phyloP scores from a whole-genome alignment of 2,797 vertebrate species.

The Gephyroberyx darwinii region DNA sequence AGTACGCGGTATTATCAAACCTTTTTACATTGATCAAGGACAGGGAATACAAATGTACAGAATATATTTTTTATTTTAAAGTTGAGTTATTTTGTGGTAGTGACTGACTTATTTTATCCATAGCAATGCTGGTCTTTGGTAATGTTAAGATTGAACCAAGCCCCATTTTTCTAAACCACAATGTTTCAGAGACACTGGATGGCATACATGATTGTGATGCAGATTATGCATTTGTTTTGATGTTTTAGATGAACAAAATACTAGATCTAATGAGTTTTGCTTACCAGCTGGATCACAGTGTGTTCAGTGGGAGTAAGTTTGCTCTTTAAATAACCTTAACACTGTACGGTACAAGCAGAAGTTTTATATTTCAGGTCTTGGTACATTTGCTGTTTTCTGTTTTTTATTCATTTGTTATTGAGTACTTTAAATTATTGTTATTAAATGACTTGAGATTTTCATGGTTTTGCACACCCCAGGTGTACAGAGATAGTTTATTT shows the following conservation, averaged over 20 bases:
- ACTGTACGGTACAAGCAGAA: conserved; percentile 58
- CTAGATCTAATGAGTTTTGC: conserved; percentile 42
- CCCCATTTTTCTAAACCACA: conserved; percentile 17
- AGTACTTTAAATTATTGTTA: conserved; percentile 68
- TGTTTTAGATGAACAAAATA: conserved; percentile 54
- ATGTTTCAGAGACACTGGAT: conserved; percentile 77
- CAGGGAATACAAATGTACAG: conserved; percentile 65
- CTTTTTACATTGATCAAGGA: conserved; percentile 39
- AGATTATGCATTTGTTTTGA: conserved; percentile 40
- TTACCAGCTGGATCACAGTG: conserved; percentile 41
- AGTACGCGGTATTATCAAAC: conserved; percentile 24
- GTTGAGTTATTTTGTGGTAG: conserved; percentile 30
- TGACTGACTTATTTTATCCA: conserved; percentile 6
- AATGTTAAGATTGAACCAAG: conserved; percentile 32
- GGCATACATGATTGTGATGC: conserved; percentile 74
- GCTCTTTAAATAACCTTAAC: conserved; percentile 27
- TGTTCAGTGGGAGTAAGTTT: conserved; percentile 41
- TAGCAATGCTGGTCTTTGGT: conserved; percentile 28
- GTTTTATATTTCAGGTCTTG: conserved; percentile 50
- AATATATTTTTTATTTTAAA: conserved; percentile 49
- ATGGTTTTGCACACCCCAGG: conserved; percentile 56
- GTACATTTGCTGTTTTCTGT: conserved; percentile 32
- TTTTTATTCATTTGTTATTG: conserved; percentile 39
- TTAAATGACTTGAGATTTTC: conserved; percentile 35
- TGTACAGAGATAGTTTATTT: conserved; percentile 57